phyloP scores from a whole-genome alignment of 2,797 vertebrate species.

The Darevskia mixta region DNA sequence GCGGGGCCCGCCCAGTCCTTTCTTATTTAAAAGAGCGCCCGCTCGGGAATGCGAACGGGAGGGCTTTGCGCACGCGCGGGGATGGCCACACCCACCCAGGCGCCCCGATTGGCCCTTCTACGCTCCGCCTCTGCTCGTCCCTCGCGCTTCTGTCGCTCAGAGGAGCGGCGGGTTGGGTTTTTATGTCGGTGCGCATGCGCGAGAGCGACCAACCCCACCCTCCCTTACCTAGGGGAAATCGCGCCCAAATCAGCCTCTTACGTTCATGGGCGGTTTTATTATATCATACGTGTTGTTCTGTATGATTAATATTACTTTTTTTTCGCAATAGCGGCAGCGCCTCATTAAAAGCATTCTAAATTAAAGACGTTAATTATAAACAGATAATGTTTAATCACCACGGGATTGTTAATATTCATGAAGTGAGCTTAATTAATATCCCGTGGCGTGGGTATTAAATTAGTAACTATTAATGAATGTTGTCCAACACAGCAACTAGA shows the following conservation, averaged over 20 bases:
- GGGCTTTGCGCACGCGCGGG: neutral
- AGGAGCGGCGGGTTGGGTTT: neutral
- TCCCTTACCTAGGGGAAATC: neutral
- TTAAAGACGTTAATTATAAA: neutral
- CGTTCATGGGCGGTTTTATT: neutral
- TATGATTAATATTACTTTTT: too few relatives aligned
- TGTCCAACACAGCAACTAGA: too few relatives aligned
- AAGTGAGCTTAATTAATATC: neutral
- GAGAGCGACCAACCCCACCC: rapidly evolving
- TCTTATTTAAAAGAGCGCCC: neutral
- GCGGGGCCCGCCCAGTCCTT: neutral
- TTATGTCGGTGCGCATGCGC: constrained; percentile 17
- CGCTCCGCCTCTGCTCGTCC: neutral
- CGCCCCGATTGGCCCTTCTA: too few relatives aligned
- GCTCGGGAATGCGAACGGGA: neutral
- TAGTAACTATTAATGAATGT: neutral
- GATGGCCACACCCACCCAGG: neutral
- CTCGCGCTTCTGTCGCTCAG: neutral
- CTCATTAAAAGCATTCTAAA: neutral
- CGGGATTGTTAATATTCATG: neutral
- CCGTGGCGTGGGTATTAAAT: neutral
- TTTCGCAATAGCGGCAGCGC: too few relatives aligned
- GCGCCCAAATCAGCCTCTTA: neutral
- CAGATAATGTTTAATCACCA: neutral
- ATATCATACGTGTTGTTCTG: neutral